Evolutionary conservation across 2,797 vertebrate genomes (phyloP).

Genomic region (Austrolebias charrua): DNA sequence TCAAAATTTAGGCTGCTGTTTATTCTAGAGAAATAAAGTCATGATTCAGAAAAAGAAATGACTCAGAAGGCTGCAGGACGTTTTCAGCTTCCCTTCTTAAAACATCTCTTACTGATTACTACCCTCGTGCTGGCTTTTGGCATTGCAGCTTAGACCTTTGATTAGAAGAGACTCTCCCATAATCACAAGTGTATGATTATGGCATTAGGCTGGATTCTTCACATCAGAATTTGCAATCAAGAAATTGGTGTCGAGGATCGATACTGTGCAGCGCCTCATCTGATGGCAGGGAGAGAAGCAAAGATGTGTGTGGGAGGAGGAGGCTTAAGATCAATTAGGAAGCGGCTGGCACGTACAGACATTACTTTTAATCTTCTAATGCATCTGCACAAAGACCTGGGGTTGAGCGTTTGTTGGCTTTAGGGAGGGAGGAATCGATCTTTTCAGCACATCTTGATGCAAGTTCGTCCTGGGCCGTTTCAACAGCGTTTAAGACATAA

Average conservation of each 20-base stretch:
- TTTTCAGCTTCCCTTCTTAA: slow-evolving; percentile 60
- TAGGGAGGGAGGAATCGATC: slow-evolving; percentile 74
- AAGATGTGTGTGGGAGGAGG: slow-evolving; percentile 48
- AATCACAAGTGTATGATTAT: slow-evolving; percentile 83
- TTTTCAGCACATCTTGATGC: slow-evolving; percentile 59
- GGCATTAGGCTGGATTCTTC: slow-evolving; percentile 80
- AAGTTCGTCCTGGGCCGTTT: slow-evolving; percentile 57
- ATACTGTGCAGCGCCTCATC: slow-evolving; percentile 72
- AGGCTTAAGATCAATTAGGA: slow-evolving; percentile 78
- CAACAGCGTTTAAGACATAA: slow-evolving; percentile 66
- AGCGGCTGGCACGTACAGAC: slow-evolving; percentile 70
- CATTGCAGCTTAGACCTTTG: slow-evolving; percentile 66
- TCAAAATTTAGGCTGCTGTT: slow-evolving; percentile 37
- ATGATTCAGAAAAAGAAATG: slow-evolving; percentile 23
- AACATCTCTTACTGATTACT: slow-evolving; percentile 70
- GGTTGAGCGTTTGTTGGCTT: slow-evolving; percentile 62
- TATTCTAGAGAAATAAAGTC: slow-evolving; percentile 37
- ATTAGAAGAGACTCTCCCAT: slow-evolving; percentile 76
- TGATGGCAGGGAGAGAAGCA: slow-evolving; percentile 46
- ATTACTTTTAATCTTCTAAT: slow-evolving; percentile 85
- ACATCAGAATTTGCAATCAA: slow-evolving; percentile 81
- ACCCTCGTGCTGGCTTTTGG: slow-evolving; percentile 56
- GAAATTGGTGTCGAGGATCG: slow-evolving; percentile 79
- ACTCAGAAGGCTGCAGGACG: slow-evolving; percentile 43
- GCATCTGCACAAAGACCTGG: slow-evolving; percentile 67